Percentiles rank a stretch among this genome's conserved stretches.
Evolutionary conservation across 2,113 vertebrate species (phyloP).

Genomic region (Macaca nemestrina): DNA sequence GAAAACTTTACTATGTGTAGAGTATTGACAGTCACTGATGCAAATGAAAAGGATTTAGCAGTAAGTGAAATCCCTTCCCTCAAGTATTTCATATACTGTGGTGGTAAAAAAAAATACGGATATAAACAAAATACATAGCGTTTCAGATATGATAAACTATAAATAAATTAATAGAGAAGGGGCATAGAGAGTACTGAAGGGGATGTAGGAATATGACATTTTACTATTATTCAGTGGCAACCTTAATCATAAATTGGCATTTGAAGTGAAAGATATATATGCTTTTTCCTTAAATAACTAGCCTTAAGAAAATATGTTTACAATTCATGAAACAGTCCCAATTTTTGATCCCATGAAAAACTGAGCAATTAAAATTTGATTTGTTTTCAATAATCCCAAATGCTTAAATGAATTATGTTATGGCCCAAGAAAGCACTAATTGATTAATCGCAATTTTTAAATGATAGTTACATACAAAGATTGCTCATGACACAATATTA

Average conservation of each 20-base stretch:
- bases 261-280: neutral
- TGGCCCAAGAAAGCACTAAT: neutral
- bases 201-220: neutral
- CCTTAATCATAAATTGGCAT: neutral
- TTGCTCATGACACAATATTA: neutral
- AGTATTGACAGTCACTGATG: neutral
- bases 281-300: neutral
- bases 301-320: neutral
- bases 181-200: neutral
- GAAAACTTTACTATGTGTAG: neutral
- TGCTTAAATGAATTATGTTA: neutral
- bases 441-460: neutral
- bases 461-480: neutral
- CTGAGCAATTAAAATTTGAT: neutral
- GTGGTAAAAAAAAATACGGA: neutral
- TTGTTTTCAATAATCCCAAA: neutral
- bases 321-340: neutral
- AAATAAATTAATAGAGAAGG: neutral
- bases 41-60: neutral
- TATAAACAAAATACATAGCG: neutral
- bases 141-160: neutral
- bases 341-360: neutral
- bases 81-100: neutral
- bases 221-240: neutral
- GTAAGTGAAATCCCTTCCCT: neutral